A percentile compares a stretch with the other conserved stretches of the same genome.
phyloP scores from a whole-genome alignment of 2,888 invertebrate species.

The Ormyrus pomaceus region DNA sequence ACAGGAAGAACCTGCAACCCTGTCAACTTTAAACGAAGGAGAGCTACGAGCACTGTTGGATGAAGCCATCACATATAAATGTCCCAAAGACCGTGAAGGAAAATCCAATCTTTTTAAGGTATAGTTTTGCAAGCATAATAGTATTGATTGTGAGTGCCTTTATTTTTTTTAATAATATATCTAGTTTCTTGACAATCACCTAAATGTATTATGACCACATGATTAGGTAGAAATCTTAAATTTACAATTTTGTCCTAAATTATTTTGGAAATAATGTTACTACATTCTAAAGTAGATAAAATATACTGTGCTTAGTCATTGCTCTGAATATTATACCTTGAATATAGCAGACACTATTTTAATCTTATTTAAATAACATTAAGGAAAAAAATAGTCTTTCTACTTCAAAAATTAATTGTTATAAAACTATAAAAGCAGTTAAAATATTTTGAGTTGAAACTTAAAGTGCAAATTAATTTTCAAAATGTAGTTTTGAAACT shows the following conservation, averaged over 20 bases:
- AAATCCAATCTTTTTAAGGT: slow-evolving; percentile 91
- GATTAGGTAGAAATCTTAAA: slow-evolving; percentile 2
- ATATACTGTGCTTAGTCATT: background rate
- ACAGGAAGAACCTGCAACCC: slow-evolving; percentile 73
- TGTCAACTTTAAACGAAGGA: slow-evolving; percentile 83
- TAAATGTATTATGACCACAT: slow-evolving; percentile 13
- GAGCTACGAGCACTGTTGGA: slow-evolving; percentile 87
- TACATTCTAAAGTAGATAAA: slow-evolving; percentile 1
- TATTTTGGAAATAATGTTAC: background rate
- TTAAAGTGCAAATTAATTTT: background rate
- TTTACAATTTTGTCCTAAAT: background rate
- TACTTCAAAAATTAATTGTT: too few relatives aligned
- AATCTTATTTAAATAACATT: slow-evolving; percentile 6
- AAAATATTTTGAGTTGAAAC: too few relatives aligned
- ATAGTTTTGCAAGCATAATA: slow-evolving; percentile 42
- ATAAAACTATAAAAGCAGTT: too few relatives aligned
- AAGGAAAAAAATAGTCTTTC: too few relatives aligned
- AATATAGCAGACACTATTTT: background rate
- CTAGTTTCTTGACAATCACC: slow-evolving; percentile 5
- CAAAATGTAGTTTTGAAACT: background rate
- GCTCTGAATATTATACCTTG: background rate
- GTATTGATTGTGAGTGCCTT: slow-evolving; percentile 39
- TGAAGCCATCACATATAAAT: slow-evolving; percentile 90
- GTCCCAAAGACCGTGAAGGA: slow-evolving; percentile 89
- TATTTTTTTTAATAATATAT: slow-evolving; percentile 19